Evolutionary conservation across 1,140 invertebrate species (phyloP).

Genomic region (Steinernema feltiae): DNA sequence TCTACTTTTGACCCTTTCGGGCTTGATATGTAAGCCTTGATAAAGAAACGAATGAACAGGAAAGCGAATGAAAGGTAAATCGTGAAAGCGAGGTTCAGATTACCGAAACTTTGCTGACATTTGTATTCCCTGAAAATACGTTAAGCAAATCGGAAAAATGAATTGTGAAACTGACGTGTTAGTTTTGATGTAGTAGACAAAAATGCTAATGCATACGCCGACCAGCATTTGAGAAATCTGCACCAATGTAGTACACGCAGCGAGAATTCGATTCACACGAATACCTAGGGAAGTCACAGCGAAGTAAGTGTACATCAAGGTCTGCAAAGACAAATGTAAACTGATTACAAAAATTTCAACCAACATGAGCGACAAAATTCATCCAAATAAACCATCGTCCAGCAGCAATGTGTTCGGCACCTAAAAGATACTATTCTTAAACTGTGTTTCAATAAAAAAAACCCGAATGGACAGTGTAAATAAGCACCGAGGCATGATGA

Average conservation of each 20-base stretch:
- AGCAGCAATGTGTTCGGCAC: background rate
- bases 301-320: slow-evolving; percentile 94
- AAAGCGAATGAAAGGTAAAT: slow-evolving; percentile 73
- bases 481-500: slow-evolving; percentile 61
- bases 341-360: too few species aligned
- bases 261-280: slow-evolving; percentile 70
- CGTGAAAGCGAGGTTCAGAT: slow-evolving; percentile 78
- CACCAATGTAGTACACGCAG: slow-evolving; percentile 81
- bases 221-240: slow-evolving; percentile 93
- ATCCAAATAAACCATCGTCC: slow-evolving; percentile 26
- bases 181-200: slow-evolving; percentile 21
- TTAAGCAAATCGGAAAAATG: background rate
- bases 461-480: slow-evolving; percentile 25
- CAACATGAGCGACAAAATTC: slow-evolving; percentile 31
- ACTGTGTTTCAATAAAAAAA: too few species aligned
- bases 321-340: too few species aligned
- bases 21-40: slow-evolving; percentile 60
- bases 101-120: slow-evolving; percentile 77
- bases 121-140: background rate
- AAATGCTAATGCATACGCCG: slow-evolving; percentile 75
- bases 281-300: slow-evolving; percentile 79
- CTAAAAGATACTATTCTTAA: background rate
- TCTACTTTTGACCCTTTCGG: background rate
- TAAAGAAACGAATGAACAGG: slow-evolving; percentile 61
- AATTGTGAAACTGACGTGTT: slow-evolving; percentile 49